Evolutionary conservation across 2,113 vertebrate species (phyloP).

Genomic region (Sitta europaea): DNA sequence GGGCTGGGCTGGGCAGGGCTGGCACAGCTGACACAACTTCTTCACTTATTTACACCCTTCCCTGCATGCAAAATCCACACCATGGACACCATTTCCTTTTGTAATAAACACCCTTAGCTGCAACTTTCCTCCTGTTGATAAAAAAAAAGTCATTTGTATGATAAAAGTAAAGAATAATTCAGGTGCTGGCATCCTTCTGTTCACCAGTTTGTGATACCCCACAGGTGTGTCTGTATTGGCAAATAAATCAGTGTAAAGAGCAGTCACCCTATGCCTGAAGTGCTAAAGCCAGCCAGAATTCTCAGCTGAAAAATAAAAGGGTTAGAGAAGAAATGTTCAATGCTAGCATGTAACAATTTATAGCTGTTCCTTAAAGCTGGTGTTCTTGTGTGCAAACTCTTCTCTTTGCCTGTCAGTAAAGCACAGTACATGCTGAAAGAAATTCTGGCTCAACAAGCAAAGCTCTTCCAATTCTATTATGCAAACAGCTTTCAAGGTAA

Average conservation of each 20-base stretch:
- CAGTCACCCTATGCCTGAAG: background rate
- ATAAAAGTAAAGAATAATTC: background rate
- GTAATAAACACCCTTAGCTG: background rate
- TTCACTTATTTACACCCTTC: background rate
- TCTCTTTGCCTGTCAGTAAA: background rate
- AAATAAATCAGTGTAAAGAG: background rate
- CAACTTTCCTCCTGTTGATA: background rate
- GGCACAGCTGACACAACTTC: background rate
- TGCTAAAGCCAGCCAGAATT: background rate
- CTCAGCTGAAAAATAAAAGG: background rate
- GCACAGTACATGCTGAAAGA: background rate
- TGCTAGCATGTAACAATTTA: background rate
- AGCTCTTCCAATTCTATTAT: background rate
- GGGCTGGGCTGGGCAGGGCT: too few relatives aligned
- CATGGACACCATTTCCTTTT: background rate
- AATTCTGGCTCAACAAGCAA: background rate
- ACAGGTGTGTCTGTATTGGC: fast-evolving
- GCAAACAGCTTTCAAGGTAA: background rate
- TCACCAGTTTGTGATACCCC: background rate
- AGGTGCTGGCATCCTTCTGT: background rate
- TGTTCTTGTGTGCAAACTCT: background rate
- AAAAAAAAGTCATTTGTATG: background rate
- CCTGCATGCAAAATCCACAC: background rate
- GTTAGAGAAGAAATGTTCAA: background rate
- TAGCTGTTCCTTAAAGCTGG: background rate